Base-by-base conservation (phyloP, 2,113 vertebrate genomes). In the Isurus oxyrinchus region DNA sequence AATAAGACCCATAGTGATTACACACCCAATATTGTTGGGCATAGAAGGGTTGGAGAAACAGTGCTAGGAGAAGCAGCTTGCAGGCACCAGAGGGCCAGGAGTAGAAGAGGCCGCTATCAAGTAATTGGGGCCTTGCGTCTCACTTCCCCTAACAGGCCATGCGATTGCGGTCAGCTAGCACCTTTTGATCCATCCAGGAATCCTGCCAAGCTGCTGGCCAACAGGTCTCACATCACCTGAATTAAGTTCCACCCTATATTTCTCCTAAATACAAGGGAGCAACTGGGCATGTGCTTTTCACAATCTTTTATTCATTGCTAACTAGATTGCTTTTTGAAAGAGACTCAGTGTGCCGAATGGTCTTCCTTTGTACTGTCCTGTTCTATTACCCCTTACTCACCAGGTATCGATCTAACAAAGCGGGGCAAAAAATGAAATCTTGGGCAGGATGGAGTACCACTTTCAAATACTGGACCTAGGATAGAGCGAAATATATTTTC, bases 381-480 rank as follows among this genome's bases (percentile, higher is more conserved):
- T 61, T 66, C 96, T 55, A 93, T 69, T 94, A 96, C 35, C 16
- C 69, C 67, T 55, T 55, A 97, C 97, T 97, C 98, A 99, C 99
- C 99, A 84, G 99, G 99, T 96, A 99, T 97, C 97, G 99, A 99
- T 96, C 99, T 97, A 96, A 99, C 99, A 96, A 99, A 99, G 55
- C 99, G 99, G 0, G 99, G 99, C 99, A 99, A 99, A 97, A 99
- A 99, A 97, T 99, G 99, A 97, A 99, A 99, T 96, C 98, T 98
- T 88, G 98, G 98, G 96, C 99, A 99, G 44, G 97, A 98, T 27
- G 98, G 0, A 88, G 97, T 84, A 35, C 97, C 98, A 0, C 97
- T 97, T 88, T 99, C 99, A 96, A 96, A 97, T 59, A 98, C 98
- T 96, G 99, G 99, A 97, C 98, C 99, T 99, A 97, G 63, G 97